Evolutionary conservation across 2,113 vertebrate genomes (phyloP).

Genomic region (Actenoides lindsayi): DNA sequence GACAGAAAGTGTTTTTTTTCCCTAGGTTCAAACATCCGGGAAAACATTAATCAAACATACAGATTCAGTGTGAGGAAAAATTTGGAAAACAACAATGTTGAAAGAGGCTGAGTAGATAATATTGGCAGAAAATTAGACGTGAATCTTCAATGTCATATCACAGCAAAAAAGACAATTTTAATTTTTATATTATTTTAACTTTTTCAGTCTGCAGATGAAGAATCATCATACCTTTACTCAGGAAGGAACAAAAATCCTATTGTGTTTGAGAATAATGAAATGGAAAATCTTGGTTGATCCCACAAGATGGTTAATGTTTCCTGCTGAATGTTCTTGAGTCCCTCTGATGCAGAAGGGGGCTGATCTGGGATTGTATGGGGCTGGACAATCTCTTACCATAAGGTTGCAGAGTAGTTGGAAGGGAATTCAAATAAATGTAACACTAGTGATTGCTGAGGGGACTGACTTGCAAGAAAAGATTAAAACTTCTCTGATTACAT

Average conservation of each 20-base stretch:
- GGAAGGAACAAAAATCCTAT: neutral
- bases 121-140: neutral
- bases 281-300: neutral
- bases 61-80: slow-evolving; percentile 32
- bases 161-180: neutral
- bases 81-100: slow-evolving; percentile 26
- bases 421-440: neutral
- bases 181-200: neutral
- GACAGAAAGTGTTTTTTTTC: slow-evolving; percentile 31
- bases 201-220: neutral
- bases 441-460: neutral
- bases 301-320: neutral
- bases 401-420: neutral
- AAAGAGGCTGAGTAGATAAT: slow-evolving; percentile 23
- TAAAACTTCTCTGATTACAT: slow-evolving; percentile 13
- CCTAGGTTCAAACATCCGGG: slow-evolving; percentile 60
- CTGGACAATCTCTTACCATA: neutral
- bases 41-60: slow-evolving; percentile 61
- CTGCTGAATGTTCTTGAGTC: neutral
- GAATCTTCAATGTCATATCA: neutral
- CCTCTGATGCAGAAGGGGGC: neutral
- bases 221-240: neutral
- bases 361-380: neutral
- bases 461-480: neutral
- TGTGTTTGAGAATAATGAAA: neutral